Conservation (phyloP, 2,113 vertebrate species). For the Psammodynastes pulverulentus region DNA sequence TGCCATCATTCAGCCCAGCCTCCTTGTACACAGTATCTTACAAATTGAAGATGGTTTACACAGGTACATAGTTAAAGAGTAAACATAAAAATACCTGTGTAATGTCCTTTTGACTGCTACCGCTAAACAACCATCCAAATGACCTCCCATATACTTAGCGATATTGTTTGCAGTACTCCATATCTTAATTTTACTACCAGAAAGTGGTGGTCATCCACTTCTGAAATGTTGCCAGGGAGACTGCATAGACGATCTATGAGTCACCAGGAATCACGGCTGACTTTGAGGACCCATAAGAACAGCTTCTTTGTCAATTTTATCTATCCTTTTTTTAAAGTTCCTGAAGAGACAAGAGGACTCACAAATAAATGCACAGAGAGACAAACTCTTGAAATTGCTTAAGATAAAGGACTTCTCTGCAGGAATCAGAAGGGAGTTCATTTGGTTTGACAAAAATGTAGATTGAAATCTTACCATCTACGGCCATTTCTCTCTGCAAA, state of each 20-base stretch:
- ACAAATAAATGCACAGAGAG: neutral
- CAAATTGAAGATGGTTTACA: neutral
- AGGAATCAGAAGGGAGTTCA: neutral
- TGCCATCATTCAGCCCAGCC: neutral
- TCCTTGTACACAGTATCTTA: neutral
- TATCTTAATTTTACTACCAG: neutral
- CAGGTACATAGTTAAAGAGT: neutral
- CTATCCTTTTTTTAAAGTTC: neutral
- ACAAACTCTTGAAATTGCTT: neutral
- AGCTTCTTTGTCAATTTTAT: neutral
- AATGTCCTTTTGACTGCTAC: neutral
- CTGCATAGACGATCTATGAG: neutral
- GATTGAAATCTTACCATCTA: neutral
- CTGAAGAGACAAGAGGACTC: neutral
- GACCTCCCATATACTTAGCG: neutral
- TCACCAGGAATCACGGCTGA: neutral
- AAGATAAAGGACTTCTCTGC: neutral
- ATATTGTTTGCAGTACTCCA: neutral
- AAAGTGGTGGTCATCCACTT: neutral
- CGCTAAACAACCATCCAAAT: neutral
- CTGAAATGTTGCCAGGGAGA: neutral
- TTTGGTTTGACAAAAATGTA: neutral
- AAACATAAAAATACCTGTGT: neutral
- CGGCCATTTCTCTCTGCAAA: neutral
- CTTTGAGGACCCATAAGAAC: neutral